Percentiles rank a stretch among this genome's conserved stretches.
Conservation (phyloP, 2,888 invertebrate genomes). For the Dione juno region DNA sequence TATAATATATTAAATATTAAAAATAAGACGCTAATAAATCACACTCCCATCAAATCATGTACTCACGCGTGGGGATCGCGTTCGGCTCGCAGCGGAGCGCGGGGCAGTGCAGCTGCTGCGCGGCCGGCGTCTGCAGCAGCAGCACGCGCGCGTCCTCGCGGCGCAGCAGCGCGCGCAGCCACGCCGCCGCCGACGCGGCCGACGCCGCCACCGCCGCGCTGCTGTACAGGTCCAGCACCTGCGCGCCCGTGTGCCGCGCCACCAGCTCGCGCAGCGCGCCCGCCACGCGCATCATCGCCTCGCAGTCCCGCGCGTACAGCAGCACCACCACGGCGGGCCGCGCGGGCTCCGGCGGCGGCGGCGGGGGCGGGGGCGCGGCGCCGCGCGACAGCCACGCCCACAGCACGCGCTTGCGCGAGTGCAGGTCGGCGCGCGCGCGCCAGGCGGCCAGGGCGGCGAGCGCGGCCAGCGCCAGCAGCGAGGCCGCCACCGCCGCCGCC, state of each 20-base stretch:
- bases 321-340: slow-evolving; percentile 53
- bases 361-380: slow-evolving; percentile 7
- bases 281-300: slow-evolving; percentile 57
- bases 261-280: slow-evolving; percentile 56
- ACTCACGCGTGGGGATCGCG: slow-evolving; percentile 5
- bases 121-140: slow-evolving; percentile 70
- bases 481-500: neutral
- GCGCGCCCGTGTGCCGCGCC: slow-evolving; percentile 33
- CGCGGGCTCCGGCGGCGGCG: neutral
- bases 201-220: slow-evolving; percentile 46
- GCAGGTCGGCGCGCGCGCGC: slow-evolving; percentile 18
- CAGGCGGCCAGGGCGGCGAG: slow-evolving; percentile 21
- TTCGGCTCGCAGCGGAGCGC: neutral
- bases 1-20: too few relatives aligned
- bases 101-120: slow-evolving; percentile 44
- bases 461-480: neutral
- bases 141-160: slow-evolving; percentile 53
- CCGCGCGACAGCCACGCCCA: slow-evolving; percentile 36
- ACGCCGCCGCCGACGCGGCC: slow-evolving; percentile 53
- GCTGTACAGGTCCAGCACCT: slow-evolving; percentile 65
- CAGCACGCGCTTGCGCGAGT: slow-evolving; percentile 37
- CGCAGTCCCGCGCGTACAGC: slow-evolving; percentile 77
- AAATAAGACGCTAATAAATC: too few relatives aligned
- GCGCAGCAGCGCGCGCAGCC: slow-evolving; percentile 51
- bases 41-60: too few relatives aligned